phyloP scores from a whole-genome alignment of 2,888 invertebrate species.

The Pomacea canaliculata region DNA sequence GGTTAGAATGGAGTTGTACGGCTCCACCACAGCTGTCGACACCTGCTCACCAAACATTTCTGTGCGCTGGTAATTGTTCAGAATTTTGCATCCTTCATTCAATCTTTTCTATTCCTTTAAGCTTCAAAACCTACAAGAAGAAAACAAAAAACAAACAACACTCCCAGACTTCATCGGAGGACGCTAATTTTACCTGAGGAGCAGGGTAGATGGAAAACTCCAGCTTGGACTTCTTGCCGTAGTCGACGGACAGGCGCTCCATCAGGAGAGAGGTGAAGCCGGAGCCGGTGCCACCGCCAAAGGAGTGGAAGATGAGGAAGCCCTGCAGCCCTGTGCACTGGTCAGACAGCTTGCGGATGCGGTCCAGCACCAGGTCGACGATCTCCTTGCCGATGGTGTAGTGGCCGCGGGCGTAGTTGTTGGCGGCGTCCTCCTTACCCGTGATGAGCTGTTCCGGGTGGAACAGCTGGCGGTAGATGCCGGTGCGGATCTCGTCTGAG shows the following conservation, averaged over 20 bases:
- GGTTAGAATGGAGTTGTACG: conserved; percentile 36
- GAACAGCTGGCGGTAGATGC: conserved; percentile 88
- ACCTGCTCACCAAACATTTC: too few species aligned
- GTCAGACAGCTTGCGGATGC: conserved; percentile 59
- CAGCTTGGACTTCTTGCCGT: conserved; percentile 81
- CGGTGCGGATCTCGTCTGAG: conserved; percentile 68
- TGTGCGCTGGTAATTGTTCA: neutral
- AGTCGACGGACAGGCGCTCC: conserved; percentile 87
- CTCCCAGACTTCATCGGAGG: too few species aligned
- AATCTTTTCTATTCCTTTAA: neutral
- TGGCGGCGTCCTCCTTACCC: conserved; percentile 96
- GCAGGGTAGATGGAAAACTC: conserved; percentile 84
- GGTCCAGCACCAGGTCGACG: conserved; percentile 75
- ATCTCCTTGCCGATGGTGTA: conserved; percentile 91
- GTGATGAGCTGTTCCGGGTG: conserved; percentile 97
- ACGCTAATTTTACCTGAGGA: conserved; percentile 19
- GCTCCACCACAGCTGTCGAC: conserved; percentile 27
- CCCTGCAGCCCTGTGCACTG: conserved; percentile 69
- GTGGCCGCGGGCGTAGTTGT: conserved; percentile 96
- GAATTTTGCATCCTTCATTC: neutral
- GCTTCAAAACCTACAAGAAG: neutral
- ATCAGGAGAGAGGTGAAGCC: conserved; percentile 90
- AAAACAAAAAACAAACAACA: too few species aligned
- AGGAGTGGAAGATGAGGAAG: conserved; percentile 84
- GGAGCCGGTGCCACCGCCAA: conserved; percentile 74